phyloP scores from a whole-genome alignment of 2,888 invertebrate genomes.

The Pseudeuparius sepicola region DNA sequence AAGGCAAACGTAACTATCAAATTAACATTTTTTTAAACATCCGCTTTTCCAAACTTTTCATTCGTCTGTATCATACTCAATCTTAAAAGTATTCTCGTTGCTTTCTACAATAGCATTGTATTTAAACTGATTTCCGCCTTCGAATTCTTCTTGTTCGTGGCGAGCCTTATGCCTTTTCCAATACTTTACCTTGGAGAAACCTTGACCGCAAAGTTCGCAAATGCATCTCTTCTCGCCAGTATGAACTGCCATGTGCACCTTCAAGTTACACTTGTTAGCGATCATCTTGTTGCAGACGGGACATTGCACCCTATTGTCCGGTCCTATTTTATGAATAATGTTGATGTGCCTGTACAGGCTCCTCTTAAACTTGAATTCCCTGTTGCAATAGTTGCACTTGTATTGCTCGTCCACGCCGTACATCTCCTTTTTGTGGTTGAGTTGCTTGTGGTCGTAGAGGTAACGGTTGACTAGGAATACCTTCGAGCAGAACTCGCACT shows the following conservation, averaged over 20 bases:
- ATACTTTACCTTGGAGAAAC: conserved; percentile 27
- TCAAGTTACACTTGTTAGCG: conserved; percentile 30
- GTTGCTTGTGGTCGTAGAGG: conserved; percentile 26
- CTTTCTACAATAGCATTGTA: too few species aligned
- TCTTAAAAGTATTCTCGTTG: too few species aligned
- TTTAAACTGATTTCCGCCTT: too few species aligned
- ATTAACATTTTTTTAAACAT: too few species aligned
- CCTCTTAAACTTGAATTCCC: conserved; percentile 30
- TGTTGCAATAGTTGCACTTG: conserved; percentile 29
- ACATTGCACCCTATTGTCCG: conserved; percentile 26
- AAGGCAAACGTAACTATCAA: too few species aligned
- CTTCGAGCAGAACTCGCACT: conserved; percentile 32
- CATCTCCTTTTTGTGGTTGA: conserved; percentile 31
- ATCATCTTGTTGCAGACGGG: conserved; percentile 29
- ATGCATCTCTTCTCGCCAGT: conserved; percentile 25
- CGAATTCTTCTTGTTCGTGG: too few species aligned
- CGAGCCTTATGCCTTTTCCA: too few species aligned
- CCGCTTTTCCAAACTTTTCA: too few species aligned
- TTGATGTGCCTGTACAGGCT: conserved; percentile 30
- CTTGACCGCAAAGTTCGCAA: conserved; percentile 33
- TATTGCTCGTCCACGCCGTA: conserved; percentile 27
- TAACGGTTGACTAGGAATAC: conserved; percentile 29
- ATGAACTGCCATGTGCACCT: conserved; percentile 30
- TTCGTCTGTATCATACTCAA: too few species aligned
- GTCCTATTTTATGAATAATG: conserved; percentile 31